Evolutionary conservation across 1,140 invertebrate genomes (phyloP).

Genomic region (Frieseomelitta varia): DNA sequence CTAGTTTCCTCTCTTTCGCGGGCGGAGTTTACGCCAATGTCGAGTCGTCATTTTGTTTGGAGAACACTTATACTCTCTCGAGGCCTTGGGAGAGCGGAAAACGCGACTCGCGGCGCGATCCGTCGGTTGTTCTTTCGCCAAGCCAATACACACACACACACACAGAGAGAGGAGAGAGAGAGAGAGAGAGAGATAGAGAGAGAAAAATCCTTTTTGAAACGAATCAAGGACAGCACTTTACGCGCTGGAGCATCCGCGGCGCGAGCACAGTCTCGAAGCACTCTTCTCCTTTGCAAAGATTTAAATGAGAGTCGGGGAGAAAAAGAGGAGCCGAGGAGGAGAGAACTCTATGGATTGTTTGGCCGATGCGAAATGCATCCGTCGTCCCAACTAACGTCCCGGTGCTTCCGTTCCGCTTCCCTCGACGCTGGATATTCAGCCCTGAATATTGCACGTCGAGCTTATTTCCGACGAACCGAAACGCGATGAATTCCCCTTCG

Average conservation of each 20-base stretch:
- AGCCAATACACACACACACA: no score
- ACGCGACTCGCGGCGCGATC: no score
- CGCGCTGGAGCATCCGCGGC: background rate
- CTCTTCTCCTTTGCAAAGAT: background rate
- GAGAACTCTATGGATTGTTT: background rate
- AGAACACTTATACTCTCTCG: background rate
- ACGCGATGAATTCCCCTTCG: background rate
- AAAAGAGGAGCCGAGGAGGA: background rate
- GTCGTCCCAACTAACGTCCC: background rate
- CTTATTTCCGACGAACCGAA: background rate
- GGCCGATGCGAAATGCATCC: background rate
- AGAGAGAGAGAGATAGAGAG: no score
- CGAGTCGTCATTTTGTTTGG: slow-evolving; percentile 10
- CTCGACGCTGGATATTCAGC: background rate
- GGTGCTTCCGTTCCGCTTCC: background rate
- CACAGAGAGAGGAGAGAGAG: no score
- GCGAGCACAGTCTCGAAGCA: background rate
- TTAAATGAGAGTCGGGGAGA: background rate
- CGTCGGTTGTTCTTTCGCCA: background rate
- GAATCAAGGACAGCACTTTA: slow-evolving; percentile 8
- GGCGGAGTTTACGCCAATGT: background rate
- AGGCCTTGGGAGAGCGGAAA: background rate
- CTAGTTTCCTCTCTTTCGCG: no score
- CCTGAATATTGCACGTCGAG: background rate
- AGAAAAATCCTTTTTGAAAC: background rate